Conservation (phyloP, 2,888 invertebrate genomes). For the Calephelis perditalis region DNA sequence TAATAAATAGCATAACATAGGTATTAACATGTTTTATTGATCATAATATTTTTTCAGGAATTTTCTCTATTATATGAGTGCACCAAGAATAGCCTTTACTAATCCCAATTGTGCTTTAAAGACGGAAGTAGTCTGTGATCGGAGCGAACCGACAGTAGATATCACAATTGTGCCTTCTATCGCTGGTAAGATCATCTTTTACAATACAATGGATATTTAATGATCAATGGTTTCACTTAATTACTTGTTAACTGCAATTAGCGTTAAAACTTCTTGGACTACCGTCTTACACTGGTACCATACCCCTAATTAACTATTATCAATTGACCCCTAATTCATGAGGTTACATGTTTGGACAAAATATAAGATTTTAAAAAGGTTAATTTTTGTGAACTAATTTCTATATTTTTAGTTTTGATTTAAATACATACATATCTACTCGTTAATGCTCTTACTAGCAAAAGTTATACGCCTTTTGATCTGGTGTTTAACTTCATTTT, state of each 20-base stretch:
- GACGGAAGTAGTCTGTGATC: slow-evolving; percentile 87
- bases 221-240: not conserved
- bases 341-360: no score
- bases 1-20: not conserved
- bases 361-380: no score
- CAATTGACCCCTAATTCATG: no score
- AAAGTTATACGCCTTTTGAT: no score
- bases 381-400: no score
- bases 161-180: slow-evolving; percentile 72
- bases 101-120: slow-evolving; percentile 87
- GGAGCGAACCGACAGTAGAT: slow-evolving; percentile 84
- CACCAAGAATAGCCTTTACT: slow-evolving; percentile 81
- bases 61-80: slow-evolving; percentile 31
- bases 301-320: no score
- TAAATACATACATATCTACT: no score
- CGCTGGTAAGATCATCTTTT: slow-evolving; percentile 59
- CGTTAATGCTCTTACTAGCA: no score
- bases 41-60: slow-evolving; percentile 22
- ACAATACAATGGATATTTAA: not conserved
- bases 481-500: no score
- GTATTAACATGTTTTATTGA: slow-evolving; percentile 14
- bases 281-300: no score
- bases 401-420: no score
- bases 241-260: no score
- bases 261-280: slow-evolving; percentile 14